Evolutionary conservation across 2,888 invertebrate species (phyloP), one percentile per base, ranked within the genome.

Genomic region (Escarpia spicata): DNA sequence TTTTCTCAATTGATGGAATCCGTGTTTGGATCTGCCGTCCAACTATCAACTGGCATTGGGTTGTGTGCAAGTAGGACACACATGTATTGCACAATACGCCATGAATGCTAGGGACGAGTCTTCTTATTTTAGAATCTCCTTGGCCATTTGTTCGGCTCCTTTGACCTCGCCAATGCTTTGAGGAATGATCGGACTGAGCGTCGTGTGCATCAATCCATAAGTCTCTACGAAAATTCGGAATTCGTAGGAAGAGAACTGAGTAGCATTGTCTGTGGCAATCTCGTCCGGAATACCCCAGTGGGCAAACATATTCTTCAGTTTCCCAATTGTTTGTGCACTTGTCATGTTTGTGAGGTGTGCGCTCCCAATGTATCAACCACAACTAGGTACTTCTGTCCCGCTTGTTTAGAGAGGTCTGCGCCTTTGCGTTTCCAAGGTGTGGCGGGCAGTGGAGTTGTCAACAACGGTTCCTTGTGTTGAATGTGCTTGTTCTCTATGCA

Each of bases 121-220:
- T 12, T 43, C 37, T 92, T 92, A 52, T 45, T 45, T 8, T 3
- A 8, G 31, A 15, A 92, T 92, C 92, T 92, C 52, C 92, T 92
- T 92, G 12, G 92, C 92, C 12, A 52, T 92, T 6, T 92, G 92
- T 26, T 58, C 45, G 19, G 92, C 92, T 92, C 91, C 10, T 45
- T 91, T 31, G 37, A 43, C 91, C 37, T 31, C 9, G n/a, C 44
- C 43, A 44, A 10, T 91, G 37, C 37, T 43, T 43, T 90, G 90
- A 90, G 90, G 15, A 12, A 52, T 12, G 52, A 3, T 12, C 52
- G 52, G 52, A 52, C 52, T 52, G 52, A 12, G 0, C 12, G 52
- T 52, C 52, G 52, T 52, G 52, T 52, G 12, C 52, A 26, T 19
- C 37, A 37, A 37, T 37, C 37, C 37, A 37, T 37, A 37, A 37